Percentiles rank a stretch among this genome's conserved stretches.
These are phyloP conservation scores for Carabus problematicus DNA, from an alignment of 2,888 invertebrate genomes.

Conservation along the genomic window DNA sequence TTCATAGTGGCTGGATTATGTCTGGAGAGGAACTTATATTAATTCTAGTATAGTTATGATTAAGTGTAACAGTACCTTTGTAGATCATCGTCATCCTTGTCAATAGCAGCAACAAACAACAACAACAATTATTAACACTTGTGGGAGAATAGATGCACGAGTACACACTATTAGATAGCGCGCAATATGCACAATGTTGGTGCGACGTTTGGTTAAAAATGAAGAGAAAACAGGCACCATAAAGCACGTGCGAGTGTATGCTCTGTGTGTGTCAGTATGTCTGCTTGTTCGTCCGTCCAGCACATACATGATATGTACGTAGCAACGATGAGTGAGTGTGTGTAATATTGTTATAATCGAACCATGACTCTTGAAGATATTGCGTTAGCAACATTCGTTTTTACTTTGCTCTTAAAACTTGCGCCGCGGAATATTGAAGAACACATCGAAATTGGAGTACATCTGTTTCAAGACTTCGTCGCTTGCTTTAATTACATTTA, in stretches of 20 bases:
- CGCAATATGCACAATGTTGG: too few species aligned
- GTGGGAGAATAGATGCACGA: too few species aligned
- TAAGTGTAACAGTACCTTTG: constrained; percentile 36
- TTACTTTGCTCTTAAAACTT: constrained; percentile 16
- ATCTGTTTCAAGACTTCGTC: too few species aligned
- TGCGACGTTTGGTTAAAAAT: not conserved
- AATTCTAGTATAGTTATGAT: too few species aligned
- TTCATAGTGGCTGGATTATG: too few species aligned
- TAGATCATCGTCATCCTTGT: constrained; percentile 37
- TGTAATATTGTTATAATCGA: constrained; percentile 59
- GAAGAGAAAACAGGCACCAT: not conserved
- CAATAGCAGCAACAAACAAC: not conserved
- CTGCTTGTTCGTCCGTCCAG: not conserved
- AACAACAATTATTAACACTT: not conserved
- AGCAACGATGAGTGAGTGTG: constrained; percentile 8
- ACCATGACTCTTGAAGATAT: constrained; percentile 51
- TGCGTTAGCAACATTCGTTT: constrained; percentile 18
- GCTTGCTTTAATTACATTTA: too few species aligned
- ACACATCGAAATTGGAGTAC: too few species aligned
- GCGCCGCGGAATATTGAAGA: not conserved
- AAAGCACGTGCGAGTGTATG: constrained; percentile 1
- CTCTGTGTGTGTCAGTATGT: constrained; percentile 2
- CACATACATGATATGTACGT: not conserved
- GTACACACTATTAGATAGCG: too few species aligned
- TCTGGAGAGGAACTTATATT: too few species aligned